phyloP scores from a whole-genome alignment of 1,140 invertebrate genomes.

The Eciton burchellii region DNA sequence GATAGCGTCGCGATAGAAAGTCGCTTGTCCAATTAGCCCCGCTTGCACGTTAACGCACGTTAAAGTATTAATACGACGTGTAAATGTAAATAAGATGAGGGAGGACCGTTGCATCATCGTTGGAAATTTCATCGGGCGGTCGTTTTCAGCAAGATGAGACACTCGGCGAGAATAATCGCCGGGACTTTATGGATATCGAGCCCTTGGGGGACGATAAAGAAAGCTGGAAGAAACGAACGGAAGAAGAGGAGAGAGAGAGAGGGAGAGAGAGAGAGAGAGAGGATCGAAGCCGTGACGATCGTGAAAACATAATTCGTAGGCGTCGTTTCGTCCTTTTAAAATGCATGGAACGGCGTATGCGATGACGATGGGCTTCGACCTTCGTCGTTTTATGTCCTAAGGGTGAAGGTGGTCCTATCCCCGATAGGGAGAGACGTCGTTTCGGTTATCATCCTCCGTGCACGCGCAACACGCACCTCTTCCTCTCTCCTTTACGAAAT shows the following conservation, averaged over 20 bases:
- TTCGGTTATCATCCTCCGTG: not conserved
- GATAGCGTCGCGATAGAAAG: no score
- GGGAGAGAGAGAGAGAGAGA: not conserved
- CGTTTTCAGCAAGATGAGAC: not conserved
- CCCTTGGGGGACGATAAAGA: constrained; percentile 10
- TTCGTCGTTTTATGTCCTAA: constrained; percentile 44
- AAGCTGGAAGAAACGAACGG: not conserved
- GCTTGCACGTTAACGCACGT: not conserved
- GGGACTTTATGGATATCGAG: constrained; percentile 36
- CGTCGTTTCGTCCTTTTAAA: constrained; percentile 53
- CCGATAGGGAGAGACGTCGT: not conserved
- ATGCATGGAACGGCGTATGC: constrained; percentile 53
- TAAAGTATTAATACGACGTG: not conserved
- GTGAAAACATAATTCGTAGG: constrained; percentile 51
- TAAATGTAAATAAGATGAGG: not conserved
- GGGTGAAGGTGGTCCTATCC: not conserved
- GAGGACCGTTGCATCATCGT: not conserved
- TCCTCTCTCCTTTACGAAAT: not conserved
- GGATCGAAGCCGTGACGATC: constrained; percentile 25
- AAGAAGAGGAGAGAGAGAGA: not conserved
- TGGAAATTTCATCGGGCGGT: not conserved
- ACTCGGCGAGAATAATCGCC: constrained; percentile 27
- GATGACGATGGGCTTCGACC: constrained; percentile 19
- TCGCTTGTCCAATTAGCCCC: no score
- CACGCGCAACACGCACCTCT: not conserved